Evolutionary conservation across 1,140 invertebrate genomes (phyloP), one percentile per base, ranked within the genome.

Genomic region (Drosophila hydei): DNA sequence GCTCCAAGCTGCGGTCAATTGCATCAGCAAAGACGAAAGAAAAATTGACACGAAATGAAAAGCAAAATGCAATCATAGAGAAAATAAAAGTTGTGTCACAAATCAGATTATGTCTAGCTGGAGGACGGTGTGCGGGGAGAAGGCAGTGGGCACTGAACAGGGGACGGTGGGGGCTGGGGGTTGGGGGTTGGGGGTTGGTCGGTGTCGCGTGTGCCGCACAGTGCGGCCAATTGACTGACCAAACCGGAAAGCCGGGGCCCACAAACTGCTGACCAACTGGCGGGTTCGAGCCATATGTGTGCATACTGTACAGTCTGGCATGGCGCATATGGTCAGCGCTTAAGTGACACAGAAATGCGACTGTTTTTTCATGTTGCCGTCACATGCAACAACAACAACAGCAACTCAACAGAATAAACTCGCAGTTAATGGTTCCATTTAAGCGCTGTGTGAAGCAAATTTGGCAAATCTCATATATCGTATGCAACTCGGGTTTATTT

Each of bases 331-430:
- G 68, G 68, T 51, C 61, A 64, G 67, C 48, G 9, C 23, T 56
- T 70, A 70, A 70, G 60, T 63, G 67, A 51, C 67, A 70, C 67
- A 38, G 7, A 63, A 70, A 55, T 70, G 67, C 42, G 30, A 33
- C 30, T 1, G 68, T 30, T 33, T 48, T 64, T 64, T 71, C 36
- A 71, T 64, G 61, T 64, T 33, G 33, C 52, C 61, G 61, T 25
- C 68, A 18, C 61, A 71, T 64, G 60, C 61, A 71, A 43, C 61
- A 38, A 55, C 21, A 38, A 30, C 30, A 38, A 38, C 27, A 55
- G 27, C 42, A 58, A 64, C 16, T 56, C 33, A 11, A 14, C 4
- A 21, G 45, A 42, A 59, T 50, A 50, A 23, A 25, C 47, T 50
- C 25, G 47, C 1, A 30, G 9, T 27, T 51, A 50, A 65, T 54